Base-by-base conservation (phyloP, 2,888 invertebrate species). In the Catonia carolina region DNA sequence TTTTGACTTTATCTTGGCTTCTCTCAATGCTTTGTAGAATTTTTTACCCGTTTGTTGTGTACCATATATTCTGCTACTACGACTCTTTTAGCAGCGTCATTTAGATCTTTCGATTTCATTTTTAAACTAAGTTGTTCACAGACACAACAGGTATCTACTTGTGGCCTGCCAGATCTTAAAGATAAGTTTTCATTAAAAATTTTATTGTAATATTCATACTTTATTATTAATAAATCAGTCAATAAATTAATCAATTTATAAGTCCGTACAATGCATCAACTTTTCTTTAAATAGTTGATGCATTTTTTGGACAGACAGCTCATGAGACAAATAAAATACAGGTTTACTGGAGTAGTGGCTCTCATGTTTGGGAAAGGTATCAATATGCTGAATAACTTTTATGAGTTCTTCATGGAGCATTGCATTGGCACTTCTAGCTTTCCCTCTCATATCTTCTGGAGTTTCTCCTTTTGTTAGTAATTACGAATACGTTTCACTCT, bases 1-100 rank as follows among this genome's bases (percentile, higher is more conserved):
- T n/a, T n/a, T n/a, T n/a, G n/a, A n/a, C n/a, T n/a, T n/a, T n/a
- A n/a, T n/a, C n/a, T n/a, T n/a, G n/a, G n/a, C n/a, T n/a, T n/a
- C n/a, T n/a, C n/a, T n/a, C n/a, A n/a, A n/a, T n/a, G 45, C 53
- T 53, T 60, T 2, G n/a, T n/a, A 18, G 22, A 20, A 36, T 62
- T 23, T 22, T 57, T 60, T 7, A 60, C 52, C 18, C 31, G 41
- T 53, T n/a, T 63, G 22, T 36, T 55, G 45, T 64, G 59, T 35
- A 66, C 53, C 10, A 63, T 52, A 47, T 57, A 37, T 58, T 65
- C 61, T 36, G 60, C 64, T 45, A 60, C 56, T 45, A 52, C 60
- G 23, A 53, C 47, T 31, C 55, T 45, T 62, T 62, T 63, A 36
- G 63, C 61, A 57, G 45, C 57, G 47, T 61, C 56, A 41, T 57